Conservation (phyloP, 2,888 invertebrate species). For the Yponomeuta malinellus region DNA sequence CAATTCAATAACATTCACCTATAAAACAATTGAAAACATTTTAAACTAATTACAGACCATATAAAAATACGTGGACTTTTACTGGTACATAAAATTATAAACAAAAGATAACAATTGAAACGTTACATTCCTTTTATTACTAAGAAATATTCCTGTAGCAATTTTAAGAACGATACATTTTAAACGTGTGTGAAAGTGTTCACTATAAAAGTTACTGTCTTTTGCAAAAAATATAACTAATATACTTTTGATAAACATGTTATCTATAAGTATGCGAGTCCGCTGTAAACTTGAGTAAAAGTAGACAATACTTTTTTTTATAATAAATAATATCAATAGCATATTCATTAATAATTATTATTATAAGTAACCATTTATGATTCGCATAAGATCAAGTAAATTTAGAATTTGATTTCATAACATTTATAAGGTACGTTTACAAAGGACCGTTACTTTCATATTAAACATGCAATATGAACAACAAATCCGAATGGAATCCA, state of each 20-base stretch:
- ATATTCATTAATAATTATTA: constrained; percentile 47
- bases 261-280: constrained; percentile 6
- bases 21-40: constrained; percentile 29
- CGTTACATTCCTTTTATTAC: constrained; percentile 8
- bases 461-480: constrained; percentile 44
- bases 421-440: constrained; percentile 24
- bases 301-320: constrained; percentile 39
- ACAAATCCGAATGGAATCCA: constrained; percentile 28
- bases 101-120: constrained; percentile 33
- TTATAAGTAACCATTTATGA: constrained; percentile 41
- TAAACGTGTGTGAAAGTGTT: background rate
- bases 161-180: background rate
- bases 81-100: constrained; percentile 37
- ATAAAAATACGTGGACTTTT: constrained; percentile 42
- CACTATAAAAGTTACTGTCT: constrained; percentile 7
- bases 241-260: background rate
- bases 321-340: constrained; percentile 52
- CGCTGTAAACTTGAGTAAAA: constrained; percentile 28
- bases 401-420: constrained; percentile 54
- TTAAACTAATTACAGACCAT: constrained; percentile 43
- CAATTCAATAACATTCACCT: constrained; percentile 25
- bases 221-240: constrained; percentile 1
- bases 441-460: constrained; percentile 40
- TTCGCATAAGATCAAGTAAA: constrained; percentile 53
- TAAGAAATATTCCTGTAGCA: constrained; percentile 9